Conservation (phyloP, 2,797 vertebrate species). For the Hyperoplus lanceolatus region DNA sequence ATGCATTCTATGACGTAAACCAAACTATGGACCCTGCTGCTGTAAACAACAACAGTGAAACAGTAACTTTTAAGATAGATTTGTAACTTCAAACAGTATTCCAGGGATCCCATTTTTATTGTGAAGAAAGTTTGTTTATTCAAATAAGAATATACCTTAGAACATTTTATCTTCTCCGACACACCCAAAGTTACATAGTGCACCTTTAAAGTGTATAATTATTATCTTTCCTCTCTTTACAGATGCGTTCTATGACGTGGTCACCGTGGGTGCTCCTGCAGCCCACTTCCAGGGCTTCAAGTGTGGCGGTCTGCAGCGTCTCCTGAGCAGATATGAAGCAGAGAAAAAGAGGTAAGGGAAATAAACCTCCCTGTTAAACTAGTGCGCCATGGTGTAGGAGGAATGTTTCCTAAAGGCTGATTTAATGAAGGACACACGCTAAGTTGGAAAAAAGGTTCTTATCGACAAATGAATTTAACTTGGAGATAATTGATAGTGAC, state of each 20-base stretch:
- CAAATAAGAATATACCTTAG: no score
- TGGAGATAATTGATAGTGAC: constrained; percentile 61
- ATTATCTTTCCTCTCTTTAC: constrained; percentile 55
- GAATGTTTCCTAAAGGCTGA: not conserved
- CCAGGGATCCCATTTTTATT: no score
- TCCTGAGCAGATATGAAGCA: constrained; percentile 92
- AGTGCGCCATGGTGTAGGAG: constrained; percentile 6
- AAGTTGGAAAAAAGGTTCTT: constrained; percentile 31
- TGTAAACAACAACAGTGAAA: no score
- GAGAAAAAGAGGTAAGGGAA: constrained; percentile 94
- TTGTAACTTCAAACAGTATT: no score
- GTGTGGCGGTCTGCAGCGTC: constrained; percentile 93
- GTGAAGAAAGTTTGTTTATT: no score
- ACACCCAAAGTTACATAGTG: no score
- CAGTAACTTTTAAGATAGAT: no score
- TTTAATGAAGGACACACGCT: constrained; percentile 49
- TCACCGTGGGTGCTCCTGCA: constrained; percentile 96
- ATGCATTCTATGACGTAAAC: constrained; percentile 86
- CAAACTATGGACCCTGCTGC: constrained; percentile 79
- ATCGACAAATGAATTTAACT: constrained; percentile 61
- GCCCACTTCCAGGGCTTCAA: constrained; percentile 98
- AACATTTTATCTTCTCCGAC: no score
- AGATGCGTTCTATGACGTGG: constrained; percentile 95
- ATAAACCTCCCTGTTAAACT: not conserved
- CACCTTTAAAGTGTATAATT: no score